Base-by-base conservation (phyloP, 2,113 vertebrate genomes). In the Lophius piscatorius region DNA sequence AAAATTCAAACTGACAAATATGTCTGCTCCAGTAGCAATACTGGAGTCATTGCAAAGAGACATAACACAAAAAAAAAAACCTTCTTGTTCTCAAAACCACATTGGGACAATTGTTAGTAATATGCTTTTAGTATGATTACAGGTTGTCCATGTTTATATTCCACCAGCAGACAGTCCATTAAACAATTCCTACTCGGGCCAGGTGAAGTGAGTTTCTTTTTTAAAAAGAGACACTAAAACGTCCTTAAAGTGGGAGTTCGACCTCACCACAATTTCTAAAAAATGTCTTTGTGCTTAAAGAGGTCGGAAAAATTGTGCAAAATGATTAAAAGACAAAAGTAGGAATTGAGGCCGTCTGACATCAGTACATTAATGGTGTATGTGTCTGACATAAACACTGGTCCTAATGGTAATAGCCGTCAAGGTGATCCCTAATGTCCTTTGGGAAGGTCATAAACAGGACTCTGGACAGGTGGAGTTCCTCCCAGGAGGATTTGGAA, bases 321-420 rank as follows among this genome's bases (percentile, higher is more conserved):
- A 46, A 49, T 66, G 57, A 42, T 71, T 80, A 79, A 90, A 90
- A 85, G 74, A 87, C 75, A 84, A 83, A 80, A 81, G 77, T 59
- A 85, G 85, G 79, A 76, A 83, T 65, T 63, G 59, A 34, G 40
- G 28, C 63, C 46, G 54, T 73, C 69, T 56, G 66, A 69, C 59
- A 66, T 58, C n/a, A 71, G 40, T 67, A 46, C 72, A 45, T 55
- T 64, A 58, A 66, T 5, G 1, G 6, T 1, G 36, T 34, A 51
- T 22, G 13, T 42, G 2, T 34, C 64, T 12, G 16, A 41, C 42
- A 51, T 63, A 70, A 41, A 36, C 48, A 21, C 18, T 35, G 48
- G 69, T n/a, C n/a, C n/a, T n/a, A n/a, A 59, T 35, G 45, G 45
- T 67, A 20, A 46, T 31, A 33, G 54, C 35, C 33, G 38, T n/a